Conservation (phyloP, 2,888 invertebrate species). For the Perizoma affinitatum region DNA sequence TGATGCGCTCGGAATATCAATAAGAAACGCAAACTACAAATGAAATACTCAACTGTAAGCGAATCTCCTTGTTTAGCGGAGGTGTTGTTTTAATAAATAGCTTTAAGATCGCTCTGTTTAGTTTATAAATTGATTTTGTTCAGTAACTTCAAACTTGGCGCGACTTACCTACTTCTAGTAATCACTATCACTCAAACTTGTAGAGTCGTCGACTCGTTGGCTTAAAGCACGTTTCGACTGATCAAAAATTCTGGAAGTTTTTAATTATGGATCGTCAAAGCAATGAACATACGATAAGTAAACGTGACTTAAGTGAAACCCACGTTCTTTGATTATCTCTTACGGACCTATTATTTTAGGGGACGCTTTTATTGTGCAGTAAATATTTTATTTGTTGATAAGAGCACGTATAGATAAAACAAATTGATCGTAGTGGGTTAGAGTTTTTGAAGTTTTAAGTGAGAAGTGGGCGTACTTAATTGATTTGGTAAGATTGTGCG, state of each 20-base stretch:
- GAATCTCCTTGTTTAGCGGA: slow-evolving; percentile 54
- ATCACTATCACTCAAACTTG: slow-evolving; percentile 34
- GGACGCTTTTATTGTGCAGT: slow-evolving; percentile 78
- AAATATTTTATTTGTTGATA: slow-evolving; percentile 80
- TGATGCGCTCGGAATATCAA: slow-evolving; percentile 69
- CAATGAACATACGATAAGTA: slow-evolving; percentile 24
- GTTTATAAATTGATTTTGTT: slow-evolving; percentile 43
- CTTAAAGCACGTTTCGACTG: slow-evolving; percentile 11
- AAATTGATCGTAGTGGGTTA: slow-evolving; percentile 74
- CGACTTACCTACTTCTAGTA: slow-evolving; percentile 34
- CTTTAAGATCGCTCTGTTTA: slow-evolving; percentile 38
- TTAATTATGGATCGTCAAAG: slow-evolving; percentile 28
- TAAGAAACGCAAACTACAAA: slow-evolving; percentile 64
- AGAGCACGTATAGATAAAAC: slow-evolving; percentile 73
- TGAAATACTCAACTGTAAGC: slow-evolving; percentile 60
- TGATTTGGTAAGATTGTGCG: slow-evolving; percentile 73
- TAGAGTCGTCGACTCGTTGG: slow-evolving; percentile 4
- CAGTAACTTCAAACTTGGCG: slow-evolving; percentile 34
- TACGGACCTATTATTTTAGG: slow-evolving; percentile 74
- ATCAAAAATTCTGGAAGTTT: slow-evolving; percentile 26
- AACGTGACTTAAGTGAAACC: slow-evolving; percentile 38
- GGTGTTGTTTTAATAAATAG: slow-evolving; percentile 54
- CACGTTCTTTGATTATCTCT: slow-evolving; percentile 62
- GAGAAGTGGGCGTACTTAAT: slow-evolving; percentile 73
- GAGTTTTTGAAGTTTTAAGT: slow-evolving; percentile 67